Evolutionary conservation across 2,797 vertebrate species (phyloP), one percentile per base, ranked within the genome.

Genomic region (Chaenodraco wilsoni): DNA sequence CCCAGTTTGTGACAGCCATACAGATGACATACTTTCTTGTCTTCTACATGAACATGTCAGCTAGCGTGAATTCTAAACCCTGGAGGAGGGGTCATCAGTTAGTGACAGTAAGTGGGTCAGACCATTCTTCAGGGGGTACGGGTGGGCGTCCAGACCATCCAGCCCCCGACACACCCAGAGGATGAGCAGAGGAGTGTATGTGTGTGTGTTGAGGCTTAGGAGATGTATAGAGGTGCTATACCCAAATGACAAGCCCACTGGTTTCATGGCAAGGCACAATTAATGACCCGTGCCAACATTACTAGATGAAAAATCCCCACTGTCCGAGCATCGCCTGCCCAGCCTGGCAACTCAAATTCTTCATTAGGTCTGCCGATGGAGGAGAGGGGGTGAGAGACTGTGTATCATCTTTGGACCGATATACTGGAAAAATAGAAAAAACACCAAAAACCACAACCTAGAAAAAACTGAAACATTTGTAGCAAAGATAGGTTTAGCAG

Each of bases 281-380:
- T 96, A 96, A 96, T 96, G 96, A 96, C 93, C 95, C 94, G 87
- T 95, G 94, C 94, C 93, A 94, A 96, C 95, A 95, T 95, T 93
- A 94, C 93, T 91, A 93, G 92, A 96, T 96, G 96, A 96, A 95
- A 95, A 95, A 96, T 96, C 93, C 93, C 93, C 91, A 51, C 87
- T 94, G 94, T 95, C 94, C 93, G 84, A 93, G 88, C 88, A 83
- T 84, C 82, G 90, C 91, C 85, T 87, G 87, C 93, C 91, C 91
- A 88, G 90, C 88, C 91, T 92, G 93, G 94, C 91, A 94, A 93
- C 91, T 94, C 92, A 92, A 96, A 96, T 95, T 96, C 95, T 95
- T 96, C 95, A 95, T 95, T 92, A 93, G 87, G 76, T 87, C 85
- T 87, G 87, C 82, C 75, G 74, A 66, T 48, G 57, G 78, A 81